These are phyloP conservation scores for Fregata magnificens DNA, from an alignment of 2,113 vertebrate genomes.

Conservation along the genomic window DNA sequence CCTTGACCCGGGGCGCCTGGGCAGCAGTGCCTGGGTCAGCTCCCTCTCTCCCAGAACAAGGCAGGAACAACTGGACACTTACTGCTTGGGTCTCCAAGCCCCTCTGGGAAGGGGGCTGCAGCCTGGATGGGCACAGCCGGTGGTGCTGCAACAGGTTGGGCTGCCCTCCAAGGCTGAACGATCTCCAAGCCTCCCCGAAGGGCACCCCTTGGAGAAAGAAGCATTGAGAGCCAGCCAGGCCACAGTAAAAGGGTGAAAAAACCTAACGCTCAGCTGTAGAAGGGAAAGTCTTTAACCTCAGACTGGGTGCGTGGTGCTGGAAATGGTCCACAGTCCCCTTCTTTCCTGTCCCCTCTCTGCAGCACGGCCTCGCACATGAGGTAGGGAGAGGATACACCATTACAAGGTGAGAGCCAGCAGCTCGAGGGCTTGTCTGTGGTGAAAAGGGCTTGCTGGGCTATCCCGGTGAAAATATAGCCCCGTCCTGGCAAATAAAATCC, in stretches of 20 bases:
- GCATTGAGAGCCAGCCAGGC: background rate
- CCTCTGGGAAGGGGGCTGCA: background rate
- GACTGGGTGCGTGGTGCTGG: background rate
- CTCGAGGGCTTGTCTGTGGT: background rate
- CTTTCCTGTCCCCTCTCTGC: background rate
- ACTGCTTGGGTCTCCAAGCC: background rate
- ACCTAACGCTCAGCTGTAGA: background rate
- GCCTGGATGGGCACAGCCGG: background rate
- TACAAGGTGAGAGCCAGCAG: background rate
- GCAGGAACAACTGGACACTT: background rate
- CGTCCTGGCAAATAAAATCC: background rate
- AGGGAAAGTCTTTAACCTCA: background rate
- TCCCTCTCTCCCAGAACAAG: background rate
- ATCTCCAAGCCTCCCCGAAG: background rate
- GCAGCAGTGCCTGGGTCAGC: background rate
- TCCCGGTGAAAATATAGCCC: background rate
- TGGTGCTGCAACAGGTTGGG: background rate
- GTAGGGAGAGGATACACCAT: background rate
- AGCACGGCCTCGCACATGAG: fast-evolving
- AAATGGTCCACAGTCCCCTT: background rate
- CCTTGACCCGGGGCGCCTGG: fast-evolving
- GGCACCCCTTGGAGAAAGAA: background rate
- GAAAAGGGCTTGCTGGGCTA: background rate
- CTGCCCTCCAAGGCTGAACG: background rate
- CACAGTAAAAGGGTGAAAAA: background rate